Base-by-base conservation (phyloP, 2,888 invertebrate genomes). In the Oxytorus armatus region DNA sequence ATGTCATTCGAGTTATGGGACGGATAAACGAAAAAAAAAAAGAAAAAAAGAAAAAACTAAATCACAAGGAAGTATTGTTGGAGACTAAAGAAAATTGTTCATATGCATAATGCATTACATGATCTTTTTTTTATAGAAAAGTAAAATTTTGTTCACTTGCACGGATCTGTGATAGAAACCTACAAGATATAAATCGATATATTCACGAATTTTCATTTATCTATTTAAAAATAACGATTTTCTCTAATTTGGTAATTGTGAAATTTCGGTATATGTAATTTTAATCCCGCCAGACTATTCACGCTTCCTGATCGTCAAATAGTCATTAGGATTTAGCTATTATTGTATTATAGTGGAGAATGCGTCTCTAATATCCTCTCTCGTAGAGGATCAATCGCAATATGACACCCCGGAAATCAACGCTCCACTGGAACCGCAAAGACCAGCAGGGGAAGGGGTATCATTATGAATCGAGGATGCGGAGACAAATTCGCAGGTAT, bases 341-440 rank as follows among this genome's bases (percentile, higher is more conserved):
- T 39, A 49, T 21, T 8, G 47, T 8, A 44, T 14, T 3, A 5
- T 25, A 18, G 42, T 14, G n/a, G 1, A 42, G 63, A 65, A 44
- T 36, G 23, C 53, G 44, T 47, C n/a, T 16, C 55, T 81, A 44
- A 77, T 74, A 65, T 44, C 25, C 33, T 57, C 23, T 61, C 39
- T 44, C 47, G 55, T 33, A n/a, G 65, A 59, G 49, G 39, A 77
- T 77, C 69, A 81, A 81, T 81, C 18, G 74, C 59, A 66, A 55
- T 55, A 57, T 36, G 33, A 65, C 68, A 57, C 39, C 63, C 5
- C 18, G 21, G 69, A 39, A 66, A 53, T 18, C 36, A 49, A 80
- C 53, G 23, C 25, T 73, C 63, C 65, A 25, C 10, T 23, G 4
- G 29, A 44, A 33, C 21, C 63, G 16, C 29, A 25, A 49, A 14